These are phyloP conservation scores for Tetheella fluctuosa DNA, from an alignment of 2,888 invertebrate species.

Conservation along the genomic window DNA sequence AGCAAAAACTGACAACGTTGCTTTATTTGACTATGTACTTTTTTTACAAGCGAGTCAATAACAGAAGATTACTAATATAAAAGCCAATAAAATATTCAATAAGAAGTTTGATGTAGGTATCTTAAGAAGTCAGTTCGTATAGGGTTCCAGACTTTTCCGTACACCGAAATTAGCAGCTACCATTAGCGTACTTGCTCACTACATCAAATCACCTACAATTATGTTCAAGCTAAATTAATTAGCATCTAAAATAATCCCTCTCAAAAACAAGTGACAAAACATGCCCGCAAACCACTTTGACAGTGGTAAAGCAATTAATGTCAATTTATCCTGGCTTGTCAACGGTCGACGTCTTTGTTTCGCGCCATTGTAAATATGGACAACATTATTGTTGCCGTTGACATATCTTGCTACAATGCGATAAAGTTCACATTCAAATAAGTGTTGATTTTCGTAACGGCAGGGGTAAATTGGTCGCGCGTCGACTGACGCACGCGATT, in stretches of 20 bases:
- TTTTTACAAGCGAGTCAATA: no score
- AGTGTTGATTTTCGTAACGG: slow-evolving; percentile 26
- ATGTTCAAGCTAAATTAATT: slow-evolving; percentile 68
- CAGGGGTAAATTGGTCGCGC: slow-evolving; percentile 28
- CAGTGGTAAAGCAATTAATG: slow-evolving; percentile 74
- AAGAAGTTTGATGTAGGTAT: no score
- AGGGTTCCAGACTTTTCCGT: background rate
- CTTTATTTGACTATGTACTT: no score
- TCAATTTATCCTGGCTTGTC: slow-evolving; percentile 79
- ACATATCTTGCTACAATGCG: slow-evolving; percentile 29
- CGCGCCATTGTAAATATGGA: slow-evolving; percentile 55
- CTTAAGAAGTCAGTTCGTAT: background rate
- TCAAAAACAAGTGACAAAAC: slow-evolving; percentile 37
- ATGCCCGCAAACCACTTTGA: slow-evolving; percentile 52
- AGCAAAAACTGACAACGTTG: no score
- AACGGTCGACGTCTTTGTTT: slow-evolving; percentile 65
- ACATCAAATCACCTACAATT: slow-evolving; percentile 65
- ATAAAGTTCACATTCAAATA: slow-evolving; percentile 47
- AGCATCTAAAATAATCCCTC: slow-evolving; percentile 56
- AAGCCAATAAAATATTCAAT: no score
- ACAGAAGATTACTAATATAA: no score
- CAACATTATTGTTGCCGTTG: slow-evolving; percentile 34
- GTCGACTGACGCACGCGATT: slow-evolving; percentile 33
- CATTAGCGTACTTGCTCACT: slow-evolving; percentile 32
- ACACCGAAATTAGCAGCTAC: slow-evolving; percentile 15